Evolutionary conservation across 2,113 vertebrate genomes (phyloP).

Genomic region (Actenoides lindsayi): DNA sequence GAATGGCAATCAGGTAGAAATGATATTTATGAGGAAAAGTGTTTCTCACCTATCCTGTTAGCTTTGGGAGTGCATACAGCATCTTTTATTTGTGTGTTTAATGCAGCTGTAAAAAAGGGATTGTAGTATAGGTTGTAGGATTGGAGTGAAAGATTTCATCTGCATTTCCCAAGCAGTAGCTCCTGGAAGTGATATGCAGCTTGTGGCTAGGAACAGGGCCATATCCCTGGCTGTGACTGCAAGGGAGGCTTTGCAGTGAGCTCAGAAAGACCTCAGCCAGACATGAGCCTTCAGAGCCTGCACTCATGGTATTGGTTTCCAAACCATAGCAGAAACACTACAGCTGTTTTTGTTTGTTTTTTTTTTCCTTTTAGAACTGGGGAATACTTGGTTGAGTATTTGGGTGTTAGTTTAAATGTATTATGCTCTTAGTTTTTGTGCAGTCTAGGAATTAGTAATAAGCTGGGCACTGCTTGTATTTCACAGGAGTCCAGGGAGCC

Average conservation of each 20-base stretch:
- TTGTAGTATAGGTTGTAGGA: neutral
- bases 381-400: neutral
- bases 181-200: neutral
- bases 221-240: neutral
- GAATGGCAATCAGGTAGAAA: neutral
- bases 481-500: neutral
- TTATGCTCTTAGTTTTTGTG: neutral
- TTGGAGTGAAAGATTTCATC: neutral
- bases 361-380: neutral
- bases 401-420: neutral
- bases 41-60: neutral
- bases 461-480: neutral
- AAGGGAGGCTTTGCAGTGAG: neutral
- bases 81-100: neutral
- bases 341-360: neutral
- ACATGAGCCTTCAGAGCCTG: neutral
- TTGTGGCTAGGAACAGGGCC: constrained; percentile 37
- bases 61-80: neutral
- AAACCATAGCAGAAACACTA: neutral
- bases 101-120: neutral
- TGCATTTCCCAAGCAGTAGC: constrained; percentile 26
- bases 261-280: neutral
- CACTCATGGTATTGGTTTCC: neutral
- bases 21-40: neutral
- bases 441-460: neutral